Evolutionary conservation across 2,113 vertebrate genomes (phyloP).

Genomic region (Oryzias melastigma): DNA sequence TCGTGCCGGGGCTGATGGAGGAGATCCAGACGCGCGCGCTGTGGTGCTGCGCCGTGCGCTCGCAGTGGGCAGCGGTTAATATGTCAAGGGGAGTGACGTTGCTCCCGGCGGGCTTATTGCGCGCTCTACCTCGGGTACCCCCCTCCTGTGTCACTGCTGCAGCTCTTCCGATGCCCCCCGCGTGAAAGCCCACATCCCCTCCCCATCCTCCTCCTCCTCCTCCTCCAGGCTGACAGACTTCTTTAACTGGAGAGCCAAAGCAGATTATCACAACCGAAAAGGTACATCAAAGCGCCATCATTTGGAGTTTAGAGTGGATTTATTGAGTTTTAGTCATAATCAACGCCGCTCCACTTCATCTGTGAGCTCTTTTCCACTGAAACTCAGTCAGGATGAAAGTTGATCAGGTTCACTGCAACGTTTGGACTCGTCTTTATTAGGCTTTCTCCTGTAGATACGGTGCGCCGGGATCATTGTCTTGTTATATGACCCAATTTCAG

Average conservation of each 20-base stretch:
- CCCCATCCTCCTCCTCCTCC: no score
- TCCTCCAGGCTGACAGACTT: background rate
- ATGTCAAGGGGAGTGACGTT: slow-evolving; percentile 79
- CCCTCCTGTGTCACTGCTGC: slow-evolving; percentile 61
- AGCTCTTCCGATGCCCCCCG: background rate
- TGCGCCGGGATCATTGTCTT: background rate
- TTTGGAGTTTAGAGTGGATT: no score
- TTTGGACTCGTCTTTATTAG: no score
- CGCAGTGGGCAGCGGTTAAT: slow-evolving; percentile 76
- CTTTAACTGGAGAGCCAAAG: no score
- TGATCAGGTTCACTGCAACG: no score
- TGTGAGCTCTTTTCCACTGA: no score
- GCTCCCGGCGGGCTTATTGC: slow-evolving; percentile 76
- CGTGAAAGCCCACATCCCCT: background rate
- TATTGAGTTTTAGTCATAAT: no score
- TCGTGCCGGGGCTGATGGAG: slow-evolving; percentile 79
- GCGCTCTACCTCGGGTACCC: slow-evolving; percentile 78
- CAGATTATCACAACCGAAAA: no score
- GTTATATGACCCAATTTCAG: background rate
- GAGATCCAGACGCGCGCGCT: slow-evolving; percentile 75
- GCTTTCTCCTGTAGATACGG: no score
- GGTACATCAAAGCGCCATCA: no score
- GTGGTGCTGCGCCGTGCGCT: slow-evolving; percentile 67
- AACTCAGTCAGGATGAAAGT: no score
- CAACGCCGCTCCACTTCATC: no score